A percentile compares a stretch with the other conserved stretches of the same genome.
Evolutionary conservation across 2,113 vertebrate genomes (phyloP).

Genomic region (Macheiramphus alcinus): DNA sequence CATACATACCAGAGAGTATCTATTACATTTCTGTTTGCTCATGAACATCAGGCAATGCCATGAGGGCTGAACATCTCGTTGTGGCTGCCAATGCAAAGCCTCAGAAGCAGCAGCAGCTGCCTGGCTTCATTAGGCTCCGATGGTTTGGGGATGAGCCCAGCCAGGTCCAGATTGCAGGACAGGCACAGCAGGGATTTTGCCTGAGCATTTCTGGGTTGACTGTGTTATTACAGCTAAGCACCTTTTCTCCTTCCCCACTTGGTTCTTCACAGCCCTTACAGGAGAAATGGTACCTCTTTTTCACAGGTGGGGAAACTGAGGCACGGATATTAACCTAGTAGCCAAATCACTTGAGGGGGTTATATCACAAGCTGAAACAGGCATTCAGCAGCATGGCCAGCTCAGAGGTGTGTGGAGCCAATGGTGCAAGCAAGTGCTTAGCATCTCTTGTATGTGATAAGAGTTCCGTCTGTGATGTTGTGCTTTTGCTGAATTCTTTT

Average conservation of each 20-base stretch:
- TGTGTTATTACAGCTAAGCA: neutral
- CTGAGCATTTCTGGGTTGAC: neutral
- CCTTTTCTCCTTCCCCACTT: neutral
- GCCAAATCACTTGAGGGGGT: neutral
- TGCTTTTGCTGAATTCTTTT: neutral
- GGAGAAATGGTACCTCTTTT: neutral
- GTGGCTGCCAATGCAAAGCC: neutral
- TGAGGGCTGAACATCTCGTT: neutral
- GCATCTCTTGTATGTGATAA: neutral
- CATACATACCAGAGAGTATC: neutral
- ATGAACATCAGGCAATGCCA: neutral
- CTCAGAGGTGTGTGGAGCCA: neutral
- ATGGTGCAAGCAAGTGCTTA: accelerated
- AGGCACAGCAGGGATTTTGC: neutral
- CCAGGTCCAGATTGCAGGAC: neutral
- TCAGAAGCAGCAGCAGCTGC: neutral
- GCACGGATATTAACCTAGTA: accelerated
- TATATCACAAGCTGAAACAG: neutral
- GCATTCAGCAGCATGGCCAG: neutral
- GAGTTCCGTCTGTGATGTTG: neutral
- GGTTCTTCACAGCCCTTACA: accelerated
- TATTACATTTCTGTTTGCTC: neutral
- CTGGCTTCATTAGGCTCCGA: accelerated
- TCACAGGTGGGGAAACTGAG: neutral
- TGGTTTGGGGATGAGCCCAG: neutral